A percentile compares a stretch with the other conserved stretches of the same genome.
Conservation (phyloP, 1,140 invertebrate genomes). For the Potamilus streckersoni region DNA sequence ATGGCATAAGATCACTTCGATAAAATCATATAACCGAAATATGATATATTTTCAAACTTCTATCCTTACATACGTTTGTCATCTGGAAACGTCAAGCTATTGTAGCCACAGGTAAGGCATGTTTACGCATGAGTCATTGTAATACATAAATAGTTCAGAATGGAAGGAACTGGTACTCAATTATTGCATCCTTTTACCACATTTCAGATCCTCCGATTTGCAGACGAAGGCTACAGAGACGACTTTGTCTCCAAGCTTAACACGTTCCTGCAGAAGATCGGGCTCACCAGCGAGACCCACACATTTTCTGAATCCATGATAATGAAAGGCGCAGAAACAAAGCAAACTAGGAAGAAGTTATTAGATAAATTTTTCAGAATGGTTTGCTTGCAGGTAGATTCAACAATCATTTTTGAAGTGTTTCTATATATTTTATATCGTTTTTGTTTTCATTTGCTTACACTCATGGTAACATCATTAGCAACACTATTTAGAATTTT, state of each 20-base stretch:
- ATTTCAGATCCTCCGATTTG: slow-evolving; percentile 83
- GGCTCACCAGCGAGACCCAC: slow-evolving; percentile 81
- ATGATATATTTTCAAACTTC: no score
- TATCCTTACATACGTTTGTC: no score
- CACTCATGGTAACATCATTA: not conserved
- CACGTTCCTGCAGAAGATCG: slow-evolving; percentile 84
- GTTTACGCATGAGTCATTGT: no score
- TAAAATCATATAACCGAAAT: no score
- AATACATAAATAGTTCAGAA: no score
- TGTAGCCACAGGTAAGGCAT: no score
- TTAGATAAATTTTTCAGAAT: slow-evolving; percentile 99
- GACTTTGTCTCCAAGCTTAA: slow-evolving; percentile 93
- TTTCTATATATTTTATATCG: not conserved
- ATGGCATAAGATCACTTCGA: no score
- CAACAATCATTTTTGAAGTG: not conserved
- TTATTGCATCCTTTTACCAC: no score
- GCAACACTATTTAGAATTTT: not conserved
- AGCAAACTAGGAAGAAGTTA: slow-evolving; percentile 91
- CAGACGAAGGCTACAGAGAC: slow-evolving; percentile 80
- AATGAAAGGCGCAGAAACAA: slow-evolving; percentile 93
- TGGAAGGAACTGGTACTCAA: no score
- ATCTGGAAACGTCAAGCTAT: no score
- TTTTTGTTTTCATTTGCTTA: not conserved
- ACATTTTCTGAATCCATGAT: slow-evolving; percentile 82
- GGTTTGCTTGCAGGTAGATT: slow-evolving; percentile 84